These are phyloP conservation scores for Oriolus oriolus DNA, from an alignment of 2,113 vertebrate genomes.

Conservation along the genomic window DNA sequence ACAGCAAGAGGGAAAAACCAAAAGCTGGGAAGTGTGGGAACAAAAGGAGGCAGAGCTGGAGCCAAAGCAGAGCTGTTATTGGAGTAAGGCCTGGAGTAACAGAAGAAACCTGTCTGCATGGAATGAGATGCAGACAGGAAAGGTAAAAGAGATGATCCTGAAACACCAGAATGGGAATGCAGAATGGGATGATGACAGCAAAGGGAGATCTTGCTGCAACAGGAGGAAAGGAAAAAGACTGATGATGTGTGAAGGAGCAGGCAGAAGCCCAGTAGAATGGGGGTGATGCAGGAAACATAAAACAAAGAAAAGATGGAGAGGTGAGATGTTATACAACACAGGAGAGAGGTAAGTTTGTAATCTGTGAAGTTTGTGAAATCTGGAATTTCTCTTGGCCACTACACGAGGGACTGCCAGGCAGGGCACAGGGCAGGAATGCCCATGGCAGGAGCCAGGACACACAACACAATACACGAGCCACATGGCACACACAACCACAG, in stretches of 20 bases:
- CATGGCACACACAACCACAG: neutral
- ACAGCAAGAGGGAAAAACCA: neutral
- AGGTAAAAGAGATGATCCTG: neutral
- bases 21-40: neutral
- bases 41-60: neutral
- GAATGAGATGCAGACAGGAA: neutral
- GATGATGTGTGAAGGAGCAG: neutral
- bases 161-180: accelerated
- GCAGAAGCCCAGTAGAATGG: neutral
- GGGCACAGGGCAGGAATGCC: neutral
- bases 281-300: neutral
- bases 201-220: neutral
- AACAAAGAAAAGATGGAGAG: neutral
- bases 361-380: neutral
- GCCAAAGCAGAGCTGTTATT: neutral
- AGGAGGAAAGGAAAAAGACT: neutral
- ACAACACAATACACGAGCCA: neutral
- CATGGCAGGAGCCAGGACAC: accelerated
- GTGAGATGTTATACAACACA: neutral
- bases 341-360: neutral
- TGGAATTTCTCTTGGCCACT: neutral
- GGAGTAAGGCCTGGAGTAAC: neutral
- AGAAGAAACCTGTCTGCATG: neutral
- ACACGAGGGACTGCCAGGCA: neutral
- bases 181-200: neutral